Conservation (phyloP, 2,888 invertebrate genomes). For the Ephialtes manifestator region DNA sequence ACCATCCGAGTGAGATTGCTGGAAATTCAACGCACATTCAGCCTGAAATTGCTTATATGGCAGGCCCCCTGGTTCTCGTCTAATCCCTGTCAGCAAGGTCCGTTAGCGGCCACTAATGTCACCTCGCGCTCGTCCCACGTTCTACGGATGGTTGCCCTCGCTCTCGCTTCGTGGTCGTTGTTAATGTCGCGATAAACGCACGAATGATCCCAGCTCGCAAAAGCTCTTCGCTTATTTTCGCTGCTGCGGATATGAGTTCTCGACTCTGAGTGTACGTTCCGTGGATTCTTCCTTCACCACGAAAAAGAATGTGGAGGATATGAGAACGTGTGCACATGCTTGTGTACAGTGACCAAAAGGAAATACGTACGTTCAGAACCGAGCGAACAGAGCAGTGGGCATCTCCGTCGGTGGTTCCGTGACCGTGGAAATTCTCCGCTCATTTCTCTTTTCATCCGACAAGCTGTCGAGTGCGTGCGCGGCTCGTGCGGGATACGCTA, state of each 20-base stretch:
- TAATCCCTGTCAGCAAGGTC: conserved; percentile 66
- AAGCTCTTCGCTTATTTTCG: conserved; percentile 17
- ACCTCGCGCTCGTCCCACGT: conserved; percentile 66
- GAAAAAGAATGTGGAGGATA: conserved; percentile 54
- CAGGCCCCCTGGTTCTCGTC: conserved; percentile 56
- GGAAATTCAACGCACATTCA: conserved; percentile 34
- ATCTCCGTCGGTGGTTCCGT: conserved; percentile 66
- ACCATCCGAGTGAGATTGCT: conserved; percentile 34
- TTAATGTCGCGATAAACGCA: conserved; percentile 66
- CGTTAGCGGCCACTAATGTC: conserved; percentile 69
- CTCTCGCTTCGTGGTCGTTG: conserved; percentile 66
- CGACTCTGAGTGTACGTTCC: conserved; percentile 51
- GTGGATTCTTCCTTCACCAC: conserved; percentile 62
- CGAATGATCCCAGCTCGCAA: conserved; percentile 41
- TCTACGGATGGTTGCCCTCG: conserved; percentile 31
- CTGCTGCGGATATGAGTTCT: conserved; percentile 54
- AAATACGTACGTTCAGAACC: conserved; percentile 30
- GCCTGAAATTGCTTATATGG: conserved; percentile 56
- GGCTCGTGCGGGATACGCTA: conserved; percentile 60
- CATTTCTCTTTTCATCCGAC: conserved; percentile 49
- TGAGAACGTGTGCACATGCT: conserved; percentile 45
- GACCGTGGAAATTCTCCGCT: conserved; percentile 62
- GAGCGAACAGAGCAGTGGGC: conserved; percentile 38
- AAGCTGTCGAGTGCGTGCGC: conserved; percentile 38
- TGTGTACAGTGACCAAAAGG: conserved; percentile 42